Conservation (phyloP, 2,797 vertebrate species). For the Alcedo atthis region DNA sequence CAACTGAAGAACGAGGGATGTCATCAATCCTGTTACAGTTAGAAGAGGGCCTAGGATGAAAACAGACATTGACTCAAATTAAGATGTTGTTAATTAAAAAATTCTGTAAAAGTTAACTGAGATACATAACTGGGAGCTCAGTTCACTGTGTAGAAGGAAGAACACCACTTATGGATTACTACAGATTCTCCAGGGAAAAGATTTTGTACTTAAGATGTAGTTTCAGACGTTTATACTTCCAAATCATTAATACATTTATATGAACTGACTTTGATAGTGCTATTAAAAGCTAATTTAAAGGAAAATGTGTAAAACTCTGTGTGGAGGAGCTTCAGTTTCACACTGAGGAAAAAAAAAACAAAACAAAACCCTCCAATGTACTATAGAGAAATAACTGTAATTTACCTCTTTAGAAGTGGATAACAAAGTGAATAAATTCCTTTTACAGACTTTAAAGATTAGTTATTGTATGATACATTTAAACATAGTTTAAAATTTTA, state of each 20-base stretch:
- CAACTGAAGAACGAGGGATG: background rate
- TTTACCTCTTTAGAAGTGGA: background rate
- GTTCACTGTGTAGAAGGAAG: background rate
- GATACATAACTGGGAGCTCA: background rate
- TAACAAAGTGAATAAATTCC: background rate
- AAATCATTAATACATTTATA: background rate
- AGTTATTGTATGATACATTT: background rate
- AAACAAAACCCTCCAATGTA: background rate
- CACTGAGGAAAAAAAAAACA: background rate
- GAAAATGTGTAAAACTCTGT: background rate
- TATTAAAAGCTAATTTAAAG: background rate
- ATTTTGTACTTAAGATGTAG: background rate
- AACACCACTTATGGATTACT: background rate
- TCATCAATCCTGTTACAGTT: background rate
- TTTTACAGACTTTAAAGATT: background rate
- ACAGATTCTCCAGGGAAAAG: background rate
- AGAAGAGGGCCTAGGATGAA: background rate
- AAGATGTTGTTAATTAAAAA: background rate
- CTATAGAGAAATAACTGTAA: background rate
- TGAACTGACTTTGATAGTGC: background rate
- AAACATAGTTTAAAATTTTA: background rate
- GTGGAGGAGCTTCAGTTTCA: background rate
- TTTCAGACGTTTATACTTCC: background rate
- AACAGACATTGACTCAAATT: background rate
- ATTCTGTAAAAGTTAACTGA: background rate